Base-by-base conservation (phyloP, 2,113 vertebrate species). In the Artemisiospiza belli region DNA sequence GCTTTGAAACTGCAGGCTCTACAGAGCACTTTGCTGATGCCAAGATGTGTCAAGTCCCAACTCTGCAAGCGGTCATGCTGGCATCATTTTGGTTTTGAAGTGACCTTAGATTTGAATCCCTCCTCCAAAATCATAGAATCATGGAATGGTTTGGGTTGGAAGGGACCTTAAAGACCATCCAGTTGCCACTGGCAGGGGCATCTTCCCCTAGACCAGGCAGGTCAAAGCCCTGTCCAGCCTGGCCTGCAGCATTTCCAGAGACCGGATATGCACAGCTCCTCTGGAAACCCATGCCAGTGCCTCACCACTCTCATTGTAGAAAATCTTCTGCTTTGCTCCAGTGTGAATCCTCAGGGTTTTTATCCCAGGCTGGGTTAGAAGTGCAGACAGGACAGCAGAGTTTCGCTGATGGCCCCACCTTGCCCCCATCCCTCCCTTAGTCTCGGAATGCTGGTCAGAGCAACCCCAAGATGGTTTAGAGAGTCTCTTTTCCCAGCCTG, bases 301-400 rank as follows among this genome's bases (percentile, higher is more conserved):
- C 7, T 52, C 37, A 33, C 2, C 13, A 37, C 7, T 10, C 9
- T 4, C 41, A 28, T 1, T 20, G 43, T 2, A 20, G 52, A 33
- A 57, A 37, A 17, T 0, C 6, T 31, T 12, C 13, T 37, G 15
- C 11, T 22, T 62, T 55, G 41, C 17, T 31, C 21, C 41, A 19
- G 1, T 3, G 15, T 67, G 46, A 44, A 39, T 9, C 24, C 54
- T n/a, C 1, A 0, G 30, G 11, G 6, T 0, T 23, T 70, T 52
- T 35, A 35, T 10, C 27, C 14, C 8, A 46, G 46, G 47, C 20
- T 6, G 19, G 17, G n/a, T 4, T 21, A 12, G 35, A 49, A 19
- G 44, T 3, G 13, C 14, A 0, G 31, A 3, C 10, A 46, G 7
- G 1, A 21, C 11, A 41, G 11, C 3, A 2, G 16, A 17, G 13